Conservation (phyloP, 2,888 invertebrate genomes). For the Drosophila anomalata region DNA sequence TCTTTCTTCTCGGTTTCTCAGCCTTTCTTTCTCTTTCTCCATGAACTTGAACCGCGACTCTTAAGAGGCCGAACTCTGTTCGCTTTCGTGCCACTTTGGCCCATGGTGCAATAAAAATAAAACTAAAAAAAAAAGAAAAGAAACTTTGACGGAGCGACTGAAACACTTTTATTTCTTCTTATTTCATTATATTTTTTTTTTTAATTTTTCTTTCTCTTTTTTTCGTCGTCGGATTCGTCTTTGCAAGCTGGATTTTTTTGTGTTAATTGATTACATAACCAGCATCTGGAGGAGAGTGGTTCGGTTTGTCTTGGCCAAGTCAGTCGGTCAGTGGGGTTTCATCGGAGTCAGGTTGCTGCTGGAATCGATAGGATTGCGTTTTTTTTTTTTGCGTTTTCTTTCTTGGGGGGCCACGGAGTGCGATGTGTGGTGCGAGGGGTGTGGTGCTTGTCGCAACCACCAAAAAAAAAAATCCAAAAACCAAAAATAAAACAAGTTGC, state of each 20-base stretch:
- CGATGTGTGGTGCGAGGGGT: background rate
- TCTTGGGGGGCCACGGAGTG: slow-evolving; percentile 11
- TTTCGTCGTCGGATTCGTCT: slow-evolving; percentile 31
- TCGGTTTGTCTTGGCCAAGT: slow-evolving; percentile 24
- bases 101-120: slow-evolving; percentile 46
- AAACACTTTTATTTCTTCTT: slow-evolving; percentile 31
- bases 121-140: slow-evolving; percentile 32
- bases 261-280: slow-evolving; percentile 78
- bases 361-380: slow-evolving; percentile 44
- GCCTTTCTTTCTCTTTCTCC: background rate
- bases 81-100: slow-evolving; percentile 29
- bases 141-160: slow-evolving; percentile 52
- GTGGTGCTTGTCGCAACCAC: slow-evolving; percentile 42
- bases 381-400: background rate
- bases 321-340: slow-evolving; percentile 37
- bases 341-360: slow-evolving; percentile 41
- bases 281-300: slow-evolving; percentile 30
- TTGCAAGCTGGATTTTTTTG: slow-evolving; percentile 51
- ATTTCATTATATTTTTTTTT: slow-evolving; percentile 27
- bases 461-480: slow-evolving; percentile 24
- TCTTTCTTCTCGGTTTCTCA: background rate
- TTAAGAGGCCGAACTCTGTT: slow-evolving; percentile 14
- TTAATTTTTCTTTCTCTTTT: slow-evolving; percentile 25
- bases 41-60: slow-evolving; percentile 32
- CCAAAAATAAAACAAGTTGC: slow-evolving; percentile 59